These are phyloP conservation scores for Phalacrocorax carbo DNA, from an alignment of 2,113 vertebrate species.

Conservation along the genomic window DNA sequence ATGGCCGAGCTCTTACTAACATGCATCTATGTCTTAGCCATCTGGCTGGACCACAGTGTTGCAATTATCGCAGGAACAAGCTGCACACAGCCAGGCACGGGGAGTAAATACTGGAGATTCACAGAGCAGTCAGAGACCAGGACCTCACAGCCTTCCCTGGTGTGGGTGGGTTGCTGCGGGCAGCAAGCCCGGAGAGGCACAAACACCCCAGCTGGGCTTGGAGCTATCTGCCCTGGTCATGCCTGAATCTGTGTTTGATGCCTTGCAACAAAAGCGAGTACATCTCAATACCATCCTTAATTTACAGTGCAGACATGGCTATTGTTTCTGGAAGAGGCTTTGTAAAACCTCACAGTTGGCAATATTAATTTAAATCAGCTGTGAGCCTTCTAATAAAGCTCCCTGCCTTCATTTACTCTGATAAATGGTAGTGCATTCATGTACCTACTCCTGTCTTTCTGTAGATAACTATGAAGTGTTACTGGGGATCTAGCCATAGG, in stretches of 20 bases:
- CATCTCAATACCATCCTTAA: neutral
- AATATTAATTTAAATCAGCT: slow-evolving; percentile 26
- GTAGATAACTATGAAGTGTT: slow-evolving; percentile 3
- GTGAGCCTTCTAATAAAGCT: slow-evolving; percentile 20
- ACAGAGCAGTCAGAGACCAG: neutral
- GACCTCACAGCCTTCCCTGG: neutral
- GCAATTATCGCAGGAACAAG: neutral
- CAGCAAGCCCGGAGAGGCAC: neutral
- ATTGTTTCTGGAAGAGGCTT: neutral
- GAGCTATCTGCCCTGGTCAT: neutral
- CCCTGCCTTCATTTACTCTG: neutral
- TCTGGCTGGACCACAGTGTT: neutral
- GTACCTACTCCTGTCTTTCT: neutral
- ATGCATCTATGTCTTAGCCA: neutral
- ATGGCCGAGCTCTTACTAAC: neutral
- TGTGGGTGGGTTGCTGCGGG: too few species aligned
- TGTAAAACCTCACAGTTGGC: neutral
- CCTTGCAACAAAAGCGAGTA: neutral
- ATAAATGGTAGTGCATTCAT: neutral
- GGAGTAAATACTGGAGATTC: neutral
- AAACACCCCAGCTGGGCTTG: neutral
- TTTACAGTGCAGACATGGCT: neutral
- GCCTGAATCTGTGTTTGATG: neutral
- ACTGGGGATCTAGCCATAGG: neutral
- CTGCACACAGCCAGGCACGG: neutral